Conservation (phyloP, 2,113 vertebrate species). For the Neofelis nebulosa region DNA sequence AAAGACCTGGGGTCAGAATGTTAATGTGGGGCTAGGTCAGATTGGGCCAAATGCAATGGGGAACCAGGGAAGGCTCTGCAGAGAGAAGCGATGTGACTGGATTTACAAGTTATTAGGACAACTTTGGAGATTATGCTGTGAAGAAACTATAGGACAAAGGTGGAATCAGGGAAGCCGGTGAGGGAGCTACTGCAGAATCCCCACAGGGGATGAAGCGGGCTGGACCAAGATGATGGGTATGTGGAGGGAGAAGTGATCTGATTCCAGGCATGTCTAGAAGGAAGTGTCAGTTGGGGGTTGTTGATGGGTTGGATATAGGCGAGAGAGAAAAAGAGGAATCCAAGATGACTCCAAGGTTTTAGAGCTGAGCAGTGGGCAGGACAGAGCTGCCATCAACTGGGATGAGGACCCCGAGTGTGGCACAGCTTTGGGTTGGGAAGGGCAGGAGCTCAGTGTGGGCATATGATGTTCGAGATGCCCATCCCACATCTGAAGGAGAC, state of each 20-base stretch:
- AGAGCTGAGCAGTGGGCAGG: neutral
- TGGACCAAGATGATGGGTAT: neutral
- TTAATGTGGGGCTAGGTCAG: neutral
- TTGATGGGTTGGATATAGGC: neutral
- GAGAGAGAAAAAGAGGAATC: neutral
- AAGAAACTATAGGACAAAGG: neutral
- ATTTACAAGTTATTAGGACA: neutral
- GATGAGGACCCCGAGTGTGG: neutral
- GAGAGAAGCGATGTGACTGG: neutral
- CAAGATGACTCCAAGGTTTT: neutral
- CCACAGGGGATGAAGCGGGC: neutral
- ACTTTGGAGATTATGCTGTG: neutral
- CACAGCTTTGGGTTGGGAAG: neutral
- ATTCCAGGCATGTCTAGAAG: neutral
- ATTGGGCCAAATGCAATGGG: neutral
- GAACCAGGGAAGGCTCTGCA: neutral
- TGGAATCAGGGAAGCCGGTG: neutral
- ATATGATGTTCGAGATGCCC: neutral
- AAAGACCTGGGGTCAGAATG: neutral
- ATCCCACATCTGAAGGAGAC: neutral
- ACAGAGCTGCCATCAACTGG: neutral
- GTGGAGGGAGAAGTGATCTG: neutral
- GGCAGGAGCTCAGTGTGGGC: neutral
- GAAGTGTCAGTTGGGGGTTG: neutral
- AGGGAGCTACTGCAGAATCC: neutral